A percentile compares a stretch with the other conserved stretches of the same genome.
Evolutionary conservation across 2,888 invertebrate genomes (phyloP).

Genomic region (Dryobotodes eremita): DNA sequence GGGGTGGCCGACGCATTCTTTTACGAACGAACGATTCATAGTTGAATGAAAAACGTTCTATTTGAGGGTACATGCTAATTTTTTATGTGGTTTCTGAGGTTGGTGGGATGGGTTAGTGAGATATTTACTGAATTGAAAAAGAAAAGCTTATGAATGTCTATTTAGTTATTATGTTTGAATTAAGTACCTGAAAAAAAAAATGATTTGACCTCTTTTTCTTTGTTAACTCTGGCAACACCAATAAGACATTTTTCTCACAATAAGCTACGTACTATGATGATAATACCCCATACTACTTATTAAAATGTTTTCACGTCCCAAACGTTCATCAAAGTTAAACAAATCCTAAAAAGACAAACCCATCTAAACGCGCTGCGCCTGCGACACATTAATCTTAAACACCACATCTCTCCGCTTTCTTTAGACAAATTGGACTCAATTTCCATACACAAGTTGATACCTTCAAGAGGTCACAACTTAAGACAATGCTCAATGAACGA

Average conservation of each 20-base stretch:
- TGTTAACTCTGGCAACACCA: neutral
- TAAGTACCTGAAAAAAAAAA: neutral
- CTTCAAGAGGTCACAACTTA: slow-evolving; percentile 84
- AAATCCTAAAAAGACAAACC: neutral
- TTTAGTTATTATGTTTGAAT: neutral
- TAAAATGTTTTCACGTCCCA: neutral
- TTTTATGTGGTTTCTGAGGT: slow-evolving; percentile 11
- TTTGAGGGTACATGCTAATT: slow-evolving; percentile 57
- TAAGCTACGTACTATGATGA: neutral
- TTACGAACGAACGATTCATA: slow-evolving; percentile 75
- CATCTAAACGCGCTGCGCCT: neutral
- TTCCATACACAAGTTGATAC: slow-evolving; percentile 65
- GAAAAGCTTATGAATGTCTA: neutral
- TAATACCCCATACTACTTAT: too few species aligned
- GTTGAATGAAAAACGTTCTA: slow-evolving; percentile 71
- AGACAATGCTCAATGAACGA: slow-evolving; percentile 88
- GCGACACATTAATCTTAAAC: slow-evolving; percentile 17
- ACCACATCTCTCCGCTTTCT: slow-evolving; percentile 41
- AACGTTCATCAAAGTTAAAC: neutral
- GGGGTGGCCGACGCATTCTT: slow-evolving; percentile 88
- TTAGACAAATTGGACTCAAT: slow-evolving; percentile 58
- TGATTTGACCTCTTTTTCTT: neutral
- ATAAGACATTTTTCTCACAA: neutral
- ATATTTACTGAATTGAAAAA: neutral
- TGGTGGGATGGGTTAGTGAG: slow-evolving; percentile 6